phyloP scores from a whole-genome alignment of 1,140 invertebrate genomes.

The Aleiodes sp. region DNA sequence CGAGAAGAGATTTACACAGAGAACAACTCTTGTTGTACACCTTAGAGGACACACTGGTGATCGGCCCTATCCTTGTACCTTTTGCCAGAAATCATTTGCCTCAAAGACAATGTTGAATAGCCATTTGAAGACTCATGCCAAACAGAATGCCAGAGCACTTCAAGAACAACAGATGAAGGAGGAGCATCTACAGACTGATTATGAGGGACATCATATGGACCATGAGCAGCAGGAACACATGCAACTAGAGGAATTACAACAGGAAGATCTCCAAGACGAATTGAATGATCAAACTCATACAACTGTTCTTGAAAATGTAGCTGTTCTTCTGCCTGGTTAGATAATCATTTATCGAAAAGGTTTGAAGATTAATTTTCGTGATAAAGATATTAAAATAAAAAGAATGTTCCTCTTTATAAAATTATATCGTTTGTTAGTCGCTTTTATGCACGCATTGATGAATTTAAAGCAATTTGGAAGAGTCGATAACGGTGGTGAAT shows the following conservation, averaged over 20 bases:
- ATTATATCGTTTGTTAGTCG: too few relatives aligned
- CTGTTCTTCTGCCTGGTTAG: constrained; percentile 33
- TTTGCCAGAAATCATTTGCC: constrained; percentile 67
- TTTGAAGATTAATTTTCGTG: not conserved
- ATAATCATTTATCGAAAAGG: not conserved
- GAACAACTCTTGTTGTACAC: constrained; percentile 67
- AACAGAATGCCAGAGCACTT: constrained; percentile 57
- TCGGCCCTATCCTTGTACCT: constrained; percentile 70
- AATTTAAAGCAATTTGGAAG: too few relatives aligned
- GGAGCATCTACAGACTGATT: constrained; percentile 6
- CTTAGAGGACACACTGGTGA: constrained; percentile 70
- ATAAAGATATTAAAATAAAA: not conserved
- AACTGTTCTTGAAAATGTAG: constrained; percentile 20
- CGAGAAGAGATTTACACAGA: constrained; percentile 79
- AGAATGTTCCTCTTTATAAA: too few relatives aligned
- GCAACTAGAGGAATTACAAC: constrained; percentile 19
- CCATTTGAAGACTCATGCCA: constrained; percentile 62
- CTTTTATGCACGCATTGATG: too few relatives aligned
- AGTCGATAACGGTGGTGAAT: not conserved
- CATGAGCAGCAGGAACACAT: not conserved
- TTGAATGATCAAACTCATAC: constrained; percentile 12
- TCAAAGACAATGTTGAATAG: constrained; percentile 65
- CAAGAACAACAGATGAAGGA: constrained; percentile 35
- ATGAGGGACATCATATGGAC: constrained; percentile 1
- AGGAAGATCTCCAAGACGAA: constrained; percentile 21